A percentile compares a stretch with the other conserved stretches of the same genome.
Conservation (phyloP, 2,113 vertebrate species). For the Sakesphorus luctuosus region DNA sequence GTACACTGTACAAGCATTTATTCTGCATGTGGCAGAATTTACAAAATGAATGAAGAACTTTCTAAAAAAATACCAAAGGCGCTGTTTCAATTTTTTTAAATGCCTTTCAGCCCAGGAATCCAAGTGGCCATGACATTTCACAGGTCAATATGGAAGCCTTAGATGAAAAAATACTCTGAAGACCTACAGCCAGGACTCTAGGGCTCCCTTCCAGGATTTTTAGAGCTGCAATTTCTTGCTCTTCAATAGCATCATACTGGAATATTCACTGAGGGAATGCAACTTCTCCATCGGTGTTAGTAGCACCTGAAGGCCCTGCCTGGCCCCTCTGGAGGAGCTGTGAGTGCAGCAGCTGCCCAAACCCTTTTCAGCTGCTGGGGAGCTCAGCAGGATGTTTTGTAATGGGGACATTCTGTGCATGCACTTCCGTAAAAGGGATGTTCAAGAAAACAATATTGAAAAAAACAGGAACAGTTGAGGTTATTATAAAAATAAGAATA, state of each 20-base stretch:
- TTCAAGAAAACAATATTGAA: neutral
- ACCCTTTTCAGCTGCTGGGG: neutral
- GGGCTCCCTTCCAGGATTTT: neutral
- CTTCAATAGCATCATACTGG: neutral
- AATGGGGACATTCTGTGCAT: neutral
- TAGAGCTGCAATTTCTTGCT: neutral
- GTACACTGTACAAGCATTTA: neutral
- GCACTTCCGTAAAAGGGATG: fast-evolving
- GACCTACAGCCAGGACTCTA: neutral
- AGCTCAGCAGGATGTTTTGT: neutral
- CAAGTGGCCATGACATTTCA: neutral
- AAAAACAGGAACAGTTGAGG: neutral
- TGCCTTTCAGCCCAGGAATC: neutral
- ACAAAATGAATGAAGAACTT: neutral
- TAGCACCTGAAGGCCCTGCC: neutral
- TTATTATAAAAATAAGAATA: neutral
- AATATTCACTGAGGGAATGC: neutral
- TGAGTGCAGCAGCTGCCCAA: neutral
- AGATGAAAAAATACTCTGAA: neutral
- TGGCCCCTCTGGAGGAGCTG: fast-evolving
- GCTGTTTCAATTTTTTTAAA: neutral
- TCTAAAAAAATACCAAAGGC: neutral
- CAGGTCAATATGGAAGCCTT: neutral
- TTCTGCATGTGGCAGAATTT: neutral
- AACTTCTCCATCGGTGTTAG: fast-evolving